These are phyloP conservation scores for Sylvia borin DNA, from an alignment of 2,797 vertebrate species.

Conservation along the genomic window DNA sequence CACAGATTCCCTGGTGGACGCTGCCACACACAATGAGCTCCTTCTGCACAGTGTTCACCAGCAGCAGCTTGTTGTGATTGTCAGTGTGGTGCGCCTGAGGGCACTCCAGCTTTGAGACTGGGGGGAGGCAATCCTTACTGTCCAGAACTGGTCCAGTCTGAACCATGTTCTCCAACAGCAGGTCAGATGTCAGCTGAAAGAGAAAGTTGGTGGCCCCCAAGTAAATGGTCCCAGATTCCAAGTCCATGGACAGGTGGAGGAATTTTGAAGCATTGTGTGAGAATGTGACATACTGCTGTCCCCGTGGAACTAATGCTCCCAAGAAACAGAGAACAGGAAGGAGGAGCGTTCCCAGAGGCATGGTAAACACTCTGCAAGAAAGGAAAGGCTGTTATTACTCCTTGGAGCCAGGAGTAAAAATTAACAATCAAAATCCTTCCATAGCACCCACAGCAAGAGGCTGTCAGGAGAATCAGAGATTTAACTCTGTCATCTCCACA, in stretches of 20 bases:
- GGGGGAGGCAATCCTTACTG: constrained; percentile 93
- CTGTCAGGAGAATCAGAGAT: not conserved
- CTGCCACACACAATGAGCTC: constrained; percentile 95
- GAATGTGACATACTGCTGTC: constrained; percentile 80
- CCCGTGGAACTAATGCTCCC: constrained; percentile 61
- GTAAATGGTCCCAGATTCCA: constrained; percentile 85
- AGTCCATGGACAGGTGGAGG: constrained; percentile 90
- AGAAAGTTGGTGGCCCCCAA: constrained; percentile 91
- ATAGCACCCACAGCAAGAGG: not conserved
- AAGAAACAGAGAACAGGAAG: constrained; percentile 78
- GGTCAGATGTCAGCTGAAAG: constrained; percentile 87
- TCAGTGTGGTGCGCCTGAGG: constrained; percentile 86
- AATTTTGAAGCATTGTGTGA: constrained; percentile 82
- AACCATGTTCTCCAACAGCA: constrained; percentile 78
- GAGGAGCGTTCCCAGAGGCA: constrained; percentile 84
- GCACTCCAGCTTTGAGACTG: constrained; percentile 87
- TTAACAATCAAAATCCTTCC: not conserved
- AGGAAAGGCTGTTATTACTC: not conserved
- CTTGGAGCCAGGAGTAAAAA: not conserved
- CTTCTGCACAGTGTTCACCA: constrained; percentile 84
- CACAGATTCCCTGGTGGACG: constrained; percentile 93
- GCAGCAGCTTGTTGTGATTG: constrained; percentile 94
- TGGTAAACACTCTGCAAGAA: constrained; percentile 83
- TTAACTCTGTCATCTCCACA: not conserved
- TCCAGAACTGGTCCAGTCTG: constrained; percentile 89